Percentiles rank a stretch among this genome's conserved stretches.
phyloP scores from a whole-genome alignment of 2,113 vertebrate species.

The Baryphthengus martii region DNA sequence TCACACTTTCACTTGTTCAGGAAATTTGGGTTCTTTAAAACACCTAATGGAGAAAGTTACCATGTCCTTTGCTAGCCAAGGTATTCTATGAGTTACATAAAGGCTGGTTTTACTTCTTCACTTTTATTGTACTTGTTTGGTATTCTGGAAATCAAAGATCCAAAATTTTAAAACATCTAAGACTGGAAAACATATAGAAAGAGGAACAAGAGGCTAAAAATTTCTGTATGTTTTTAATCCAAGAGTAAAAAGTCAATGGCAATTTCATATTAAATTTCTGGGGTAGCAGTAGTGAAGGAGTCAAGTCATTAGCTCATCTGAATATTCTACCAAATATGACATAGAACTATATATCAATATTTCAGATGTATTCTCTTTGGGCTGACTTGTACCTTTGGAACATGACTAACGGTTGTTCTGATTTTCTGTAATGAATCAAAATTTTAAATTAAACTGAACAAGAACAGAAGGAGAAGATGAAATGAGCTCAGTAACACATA shows the following conservation, averaged over 20 bases:
- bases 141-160: not conserved
- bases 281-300: not conserved
- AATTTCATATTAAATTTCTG: not conserved
- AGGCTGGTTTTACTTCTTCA: not conserved
- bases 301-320: not conserved
- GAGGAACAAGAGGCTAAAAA: not conserved
- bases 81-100: not conserved
- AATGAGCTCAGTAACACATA: not conserved
- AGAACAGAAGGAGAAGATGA: not conserved
- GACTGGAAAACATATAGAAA: not conserved
- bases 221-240: not conserved
- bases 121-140: not conserved
- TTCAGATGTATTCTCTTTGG: not conserved
- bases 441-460: conserved; percentile 10
- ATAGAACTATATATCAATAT: not conserved
- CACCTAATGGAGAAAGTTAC: not conserved
- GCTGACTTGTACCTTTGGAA: not conserved
- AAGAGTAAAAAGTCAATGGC: not conserved
- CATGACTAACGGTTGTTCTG: not conserved
- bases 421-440: conserved; percentile 23
- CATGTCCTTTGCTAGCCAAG: not conserved
- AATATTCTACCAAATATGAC: not conserved
- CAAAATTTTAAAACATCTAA: not conserved
- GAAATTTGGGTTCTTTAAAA: not conserved
- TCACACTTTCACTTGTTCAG: not conserved